phyloP scores from a whole-genome alignment of 2,113 vertebrate species.

The Vulpes lagopus region DNA sequence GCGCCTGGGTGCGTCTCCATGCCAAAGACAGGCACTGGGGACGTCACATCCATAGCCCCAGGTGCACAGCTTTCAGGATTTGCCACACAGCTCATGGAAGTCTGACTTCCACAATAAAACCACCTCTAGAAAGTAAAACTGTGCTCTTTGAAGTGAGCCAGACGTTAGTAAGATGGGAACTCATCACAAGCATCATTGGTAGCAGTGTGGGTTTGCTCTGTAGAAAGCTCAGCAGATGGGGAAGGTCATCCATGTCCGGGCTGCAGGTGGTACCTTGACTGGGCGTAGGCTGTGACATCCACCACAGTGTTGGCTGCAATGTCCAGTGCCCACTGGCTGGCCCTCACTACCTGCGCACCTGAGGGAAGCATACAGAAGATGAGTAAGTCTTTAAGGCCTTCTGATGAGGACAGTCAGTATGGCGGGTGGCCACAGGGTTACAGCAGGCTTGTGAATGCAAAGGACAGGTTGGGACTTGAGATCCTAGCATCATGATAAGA shows the following conservation, averaged over 20 bases:
- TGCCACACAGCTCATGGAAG: background rate
- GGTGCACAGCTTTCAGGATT: background rate
- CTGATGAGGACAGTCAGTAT: background rate
- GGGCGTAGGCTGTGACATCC: background rate
- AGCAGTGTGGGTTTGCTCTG: background rate
- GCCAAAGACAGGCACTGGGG: background rate
- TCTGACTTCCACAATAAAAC: background rate
- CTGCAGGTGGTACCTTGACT: accelerated
- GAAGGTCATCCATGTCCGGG: accelerated
- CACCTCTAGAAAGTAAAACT: background rate
- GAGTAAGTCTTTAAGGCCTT: background rate
- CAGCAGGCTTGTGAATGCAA: accelerated
- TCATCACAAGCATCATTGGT: background rate
- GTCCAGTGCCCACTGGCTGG: accelerated
- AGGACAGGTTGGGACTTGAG: too few relatives aligned
- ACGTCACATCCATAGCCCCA: background rate
- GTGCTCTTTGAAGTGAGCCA: background rate
- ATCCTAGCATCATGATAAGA: background rate
- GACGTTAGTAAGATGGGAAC: background rate
- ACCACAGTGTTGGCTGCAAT: too few relatives aligned
- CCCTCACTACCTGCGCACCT: conserved; percentile 76
- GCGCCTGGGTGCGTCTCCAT: conserved; percentile 90
- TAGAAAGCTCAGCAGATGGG: background rate
- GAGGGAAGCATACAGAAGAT: background rate
- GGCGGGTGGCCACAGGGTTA: background rate